Evolutionary conservation across 1,140 invertebrate genomes (phyloP).

Genomic region (Aphelenchoides besseyi): DNA sequence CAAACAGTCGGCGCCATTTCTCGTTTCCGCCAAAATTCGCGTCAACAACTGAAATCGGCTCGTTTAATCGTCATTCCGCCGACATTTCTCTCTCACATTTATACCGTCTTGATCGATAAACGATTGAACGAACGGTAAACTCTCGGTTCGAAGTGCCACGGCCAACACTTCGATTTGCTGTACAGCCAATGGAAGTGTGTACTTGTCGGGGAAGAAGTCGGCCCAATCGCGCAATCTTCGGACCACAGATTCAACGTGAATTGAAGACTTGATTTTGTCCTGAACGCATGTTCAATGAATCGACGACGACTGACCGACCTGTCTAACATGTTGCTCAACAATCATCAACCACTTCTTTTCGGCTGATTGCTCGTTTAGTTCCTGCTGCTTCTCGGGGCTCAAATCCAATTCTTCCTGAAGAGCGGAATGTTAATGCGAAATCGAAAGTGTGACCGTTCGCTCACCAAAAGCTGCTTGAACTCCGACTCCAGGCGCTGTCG

Average conservation of each 20-base stretch:
- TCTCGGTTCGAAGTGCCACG: slow-evolving; percentile 50
- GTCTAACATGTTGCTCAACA: slow-evolving; percentile 23
- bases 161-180: slow-evolving; percentile 49
- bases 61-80: too few species aligned
- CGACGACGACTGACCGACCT: too few species aligned
- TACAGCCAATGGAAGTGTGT: slow-evolving; percentile 36
- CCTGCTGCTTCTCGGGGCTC: slow-evolving; percentile 41
- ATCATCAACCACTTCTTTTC: slow-evolving; percentile 53
- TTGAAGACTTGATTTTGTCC: neutral
- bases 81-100: too few species aligned
- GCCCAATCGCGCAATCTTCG: slow-evolving; percentile 5
- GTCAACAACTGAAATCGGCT: too few species aligned
- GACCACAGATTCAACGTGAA: neutral
- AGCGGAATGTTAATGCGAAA: slow-evolving; percentile 21
- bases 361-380: slow-evolving; percentile 39
- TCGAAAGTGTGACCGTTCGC: slow-evolving; percentile 17
- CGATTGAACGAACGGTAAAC: slow-evolving; percentile 42
- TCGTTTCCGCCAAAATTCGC: slow-evolving; percentile 26
- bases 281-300: too few species aligned
- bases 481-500: slow-evolving; percentile 21
- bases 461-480: slow-evolving; percentile 30
- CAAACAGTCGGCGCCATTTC: slow-evolving; percentile 39
- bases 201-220: slow-evolving; percentile 36
- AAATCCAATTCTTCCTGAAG: slow-evolving; percentile 50
- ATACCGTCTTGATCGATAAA: slow-evolving; percentile 45